Evolutionary conservation across 2,797 vertebrate genomes (phyloP).

Genomic region (Mus spretus): DNA sequence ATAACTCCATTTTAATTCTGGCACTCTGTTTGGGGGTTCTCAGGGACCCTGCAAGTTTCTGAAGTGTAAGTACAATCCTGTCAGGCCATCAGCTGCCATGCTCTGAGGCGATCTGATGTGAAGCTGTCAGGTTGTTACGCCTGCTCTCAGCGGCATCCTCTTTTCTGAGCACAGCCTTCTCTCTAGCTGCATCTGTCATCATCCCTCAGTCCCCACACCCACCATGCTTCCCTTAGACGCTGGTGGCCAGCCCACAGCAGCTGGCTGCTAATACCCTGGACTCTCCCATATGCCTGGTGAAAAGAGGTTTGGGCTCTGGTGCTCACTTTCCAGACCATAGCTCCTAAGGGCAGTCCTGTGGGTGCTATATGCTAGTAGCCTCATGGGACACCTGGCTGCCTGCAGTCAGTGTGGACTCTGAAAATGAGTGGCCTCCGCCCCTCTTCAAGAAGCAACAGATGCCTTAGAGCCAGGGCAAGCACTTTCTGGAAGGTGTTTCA

Average conservation of each 20-base stretch:
- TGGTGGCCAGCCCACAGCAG: background rate
- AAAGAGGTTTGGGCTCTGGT: conserved; percentile 36
- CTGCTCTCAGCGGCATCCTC: background rate
- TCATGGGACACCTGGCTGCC: conserved; percentile 37
- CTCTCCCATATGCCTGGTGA: background rate
- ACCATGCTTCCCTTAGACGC: background rate
- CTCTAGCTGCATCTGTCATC: background rate
- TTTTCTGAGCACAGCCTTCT: conserved; percentile 14
- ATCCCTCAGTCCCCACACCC: background rate
- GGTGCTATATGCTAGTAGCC: conserved; percentile 28
- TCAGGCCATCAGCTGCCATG: conserved; percentile 24
- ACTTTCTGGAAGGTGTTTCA: conserved; percentile 5
- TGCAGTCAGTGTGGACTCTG: conserved; percentile 10
- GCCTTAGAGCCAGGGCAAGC: background rate
- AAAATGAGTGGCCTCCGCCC: conserved; percentile 32
- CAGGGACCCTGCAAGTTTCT: background rate
- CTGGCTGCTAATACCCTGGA: background rate
- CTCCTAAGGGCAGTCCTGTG: background rate
- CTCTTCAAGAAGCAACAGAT: conserved; percentile 58
- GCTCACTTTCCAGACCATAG: conserved; percentile 52
- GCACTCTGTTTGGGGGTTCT: background rate
- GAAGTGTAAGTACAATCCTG: conserved; percentile 25
- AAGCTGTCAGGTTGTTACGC: conserved; percentile 51
- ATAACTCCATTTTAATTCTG: background rate
- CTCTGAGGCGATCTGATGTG: background rate